Evolutionary conservation across 1,140 invertebrate species (phyloP), one percentile per base, ranked within the genome.

Genomic region (Drosophila ananassae): DNA sequence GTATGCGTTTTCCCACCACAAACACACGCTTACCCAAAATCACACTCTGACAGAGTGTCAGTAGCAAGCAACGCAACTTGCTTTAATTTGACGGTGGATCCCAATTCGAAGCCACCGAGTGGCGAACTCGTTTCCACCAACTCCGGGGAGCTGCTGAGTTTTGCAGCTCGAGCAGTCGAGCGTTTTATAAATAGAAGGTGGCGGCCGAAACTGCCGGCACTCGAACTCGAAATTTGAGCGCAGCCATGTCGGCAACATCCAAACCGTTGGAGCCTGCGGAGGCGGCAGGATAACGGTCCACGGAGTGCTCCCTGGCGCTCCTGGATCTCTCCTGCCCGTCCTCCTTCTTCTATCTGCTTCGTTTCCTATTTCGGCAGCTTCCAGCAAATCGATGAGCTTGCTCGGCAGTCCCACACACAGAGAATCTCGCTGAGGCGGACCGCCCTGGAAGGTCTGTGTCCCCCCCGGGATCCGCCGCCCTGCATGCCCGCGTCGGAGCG

Each of bases 401-500:
- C 91, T 5, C 69, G 91, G 2, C 91, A 92, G 41, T 83, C 90
- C 22, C 83, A 91, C 53, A 58, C 82, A 5, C 83, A 85, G 5
- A 90, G 90, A 34, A 87, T 92, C 51, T 91, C 91, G 0, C n/a
- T 92, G 50, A 75, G 89, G 0, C 83, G 83, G 3, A 92, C 91
- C 3, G 80, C 90, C 7, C 52, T 92, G 9, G 91, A 92, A 66
- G 84, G 77, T 2, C 66, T 92, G 0, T 92, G 91, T 51, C 89
- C 91, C 13, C 90, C 84, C 2, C 75, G 91, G 4, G 90, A 90
- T 58, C 77, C 87, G 28, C 91, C 91, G 0, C 73, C 78, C 10
- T 92, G 91, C 61, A 87, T 91, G 80, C 90, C 91, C 7, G 90
- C 91, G 21, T 76, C 91, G 32, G 78, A 82, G 46, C 94, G 94